Evolutionary conservation across 1,140 invertebrate species (phyloP).

Genomic region (Cherax quadricarinatus): DNA sequence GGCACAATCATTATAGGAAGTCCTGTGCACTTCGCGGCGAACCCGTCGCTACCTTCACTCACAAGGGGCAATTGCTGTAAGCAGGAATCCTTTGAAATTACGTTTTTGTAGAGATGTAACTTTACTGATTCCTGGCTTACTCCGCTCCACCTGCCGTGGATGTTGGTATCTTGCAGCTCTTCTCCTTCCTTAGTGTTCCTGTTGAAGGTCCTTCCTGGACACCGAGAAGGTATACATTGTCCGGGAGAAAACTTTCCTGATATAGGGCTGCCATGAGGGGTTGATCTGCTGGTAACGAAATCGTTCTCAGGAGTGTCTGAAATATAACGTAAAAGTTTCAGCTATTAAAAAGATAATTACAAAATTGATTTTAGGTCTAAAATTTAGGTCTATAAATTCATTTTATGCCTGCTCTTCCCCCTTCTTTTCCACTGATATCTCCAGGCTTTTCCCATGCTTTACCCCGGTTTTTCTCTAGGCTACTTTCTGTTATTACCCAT

Average conservation of each 20-base stretch:
- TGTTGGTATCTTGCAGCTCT: not conserved
- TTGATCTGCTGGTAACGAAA: not conserved
- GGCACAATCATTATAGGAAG: constrained; percentile 1
- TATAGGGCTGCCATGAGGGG: constrained; percentile 15
- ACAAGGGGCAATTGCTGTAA: not conserved
- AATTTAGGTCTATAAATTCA: no score
- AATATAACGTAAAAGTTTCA: not conserved
- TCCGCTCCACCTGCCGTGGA: not conserved
- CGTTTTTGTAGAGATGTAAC: no score
- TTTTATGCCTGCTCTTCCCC: no score
- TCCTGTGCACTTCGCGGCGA: not conserved
- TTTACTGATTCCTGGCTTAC: no score
- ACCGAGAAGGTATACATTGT: not conserved
- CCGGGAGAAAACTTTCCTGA: not conserved
- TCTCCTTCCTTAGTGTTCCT: not conserved
- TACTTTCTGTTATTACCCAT: no score
- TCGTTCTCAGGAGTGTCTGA: constrained; percentile 11
- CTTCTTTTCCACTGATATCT: no score
- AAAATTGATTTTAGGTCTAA: no score
- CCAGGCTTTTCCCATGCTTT: no score
- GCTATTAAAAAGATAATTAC: no score
- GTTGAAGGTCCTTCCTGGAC: no score
- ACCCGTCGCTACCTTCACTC: not conserved
- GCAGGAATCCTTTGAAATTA: no score
- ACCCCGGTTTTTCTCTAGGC: no score